Evolutionary conservation across 2,888 invertebrate species (phyloP).

Genomic region (Folsomia manolachei): DNA sequence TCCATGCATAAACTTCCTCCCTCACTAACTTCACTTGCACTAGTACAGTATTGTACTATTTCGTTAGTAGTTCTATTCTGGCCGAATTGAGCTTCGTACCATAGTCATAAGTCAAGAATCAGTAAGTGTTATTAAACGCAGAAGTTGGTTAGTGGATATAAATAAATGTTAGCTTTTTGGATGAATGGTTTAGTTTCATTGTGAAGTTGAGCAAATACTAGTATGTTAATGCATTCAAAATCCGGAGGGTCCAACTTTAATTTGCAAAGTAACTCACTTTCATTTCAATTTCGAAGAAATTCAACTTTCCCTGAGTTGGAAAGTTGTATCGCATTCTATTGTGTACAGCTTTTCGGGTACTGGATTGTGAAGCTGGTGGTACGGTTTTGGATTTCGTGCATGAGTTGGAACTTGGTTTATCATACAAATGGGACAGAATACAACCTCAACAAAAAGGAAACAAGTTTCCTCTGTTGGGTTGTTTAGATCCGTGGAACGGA

Average conservation of each 20-base stretch:
- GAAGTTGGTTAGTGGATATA: background rate
- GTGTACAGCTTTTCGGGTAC: background rate
- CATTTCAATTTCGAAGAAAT: background rate
- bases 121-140: background rate
- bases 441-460: background rate
- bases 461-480: background rate
- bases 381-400: background rate
- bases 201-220: background rate
- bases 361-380: background rate
- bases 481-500: no score
- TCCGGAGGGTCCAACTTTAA: background rate
- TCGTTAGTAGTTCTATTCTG: no score
- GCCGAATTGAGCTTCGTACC: no score
- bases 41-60: no score
- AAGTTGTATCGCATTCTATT: background rate
- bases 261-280: background rate
- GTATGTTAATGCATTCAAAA: background rate
- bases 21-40: no score
- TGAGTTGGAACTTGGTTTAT: background rate
- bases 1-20: no score
- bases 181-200: background rate
- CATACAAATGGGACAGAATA: no score
- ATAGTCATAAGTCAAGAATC: background rate
- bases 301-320: background rate
- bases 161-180: background rate